Base-by-base conservation (phyloP, 2,797 vertebrate genomes). In the Leptodactylus fallax region DNA sequence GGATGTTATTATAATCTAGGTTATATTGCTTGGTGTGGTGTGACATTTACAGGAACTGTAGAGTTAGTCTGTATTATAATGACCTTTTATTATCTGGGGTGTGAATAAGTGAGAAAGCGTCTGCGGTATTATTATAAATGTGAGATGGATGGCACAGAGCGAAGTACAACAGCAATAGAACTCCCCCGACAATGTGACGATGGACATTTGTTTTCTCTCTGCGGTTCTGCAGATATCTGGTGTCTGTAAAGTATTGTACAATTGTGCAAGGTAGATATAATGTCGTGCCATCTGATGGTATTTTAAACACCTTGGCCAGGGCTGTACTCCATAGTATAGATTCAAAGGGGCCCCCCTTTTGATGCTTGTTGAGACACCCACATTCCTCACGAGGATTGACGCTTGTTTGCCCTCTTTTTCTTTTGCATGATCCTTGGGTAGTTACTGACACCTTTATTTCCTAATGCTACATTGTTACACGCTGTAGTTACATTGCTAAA, bases 11-110 rank as follows among this genome's bases (percentile, higher is more conserved):
- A 79, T 36, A 58, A 79, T 79, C 56, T 45, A 11, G 23, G 49
- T 23, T 21, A 45, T 60, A 58, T 79, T 9, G 55, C n/a, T 58
- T 60, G 78, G 55, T 25, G 25, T 3, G 55, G 23, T 19, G 25
- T 79, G 78, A 58, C 55, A 58, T 79, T 79, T 83, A 51, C 19
- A 23, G 61, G 79, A 47, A 45, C 56, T 36, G 78, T 55, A 79
- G 55, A 17, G 78, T 27, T 79, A 36, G 78, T 58, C 25, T 17
- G 53, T 36, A 58, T 58, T 79, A 79, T 58, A 58, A 79, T 79
- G 53, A 36, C 78, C 78, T 60, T 79, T 79, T 79, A 79, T 60
- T 79, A 79, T 58, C 78, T 36, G 7, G 21, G 55, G 25, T 19
- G 78, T 58, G 78, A 79, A 60, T 17, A 8, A 21, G 53, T 36